phyloP scores from a whole-genome alignment of 2,888 invertebrate species.

The Hyles lineata region DNA sequence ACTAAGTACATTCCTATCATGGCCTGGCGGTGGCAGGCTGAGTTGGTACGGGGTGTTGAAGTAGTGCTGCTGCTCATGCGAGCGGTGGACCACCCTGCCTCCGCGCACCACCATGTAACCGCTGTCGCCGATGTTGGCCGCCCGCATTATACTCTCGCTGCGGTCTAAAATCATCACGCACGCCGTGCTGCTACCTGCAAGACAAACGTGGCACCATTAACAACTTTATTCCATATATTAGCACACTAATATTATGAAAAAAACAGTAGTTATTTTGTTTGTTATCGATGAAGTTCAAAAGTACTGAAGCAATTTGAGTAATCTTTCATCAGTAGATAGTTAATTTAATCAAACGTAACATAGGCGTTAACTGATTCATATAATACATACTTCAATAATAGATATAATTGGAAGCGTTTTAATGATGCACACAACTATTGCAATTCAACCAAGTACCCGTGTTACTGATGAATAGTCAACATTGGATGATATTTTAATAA shows the following conservation, averaged over 20 bases:
- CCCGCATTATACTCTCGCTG: conserved; percentile 94
- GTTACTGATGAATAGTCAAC: no score
- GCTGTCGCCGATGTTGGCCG: conserved; percentile 99
- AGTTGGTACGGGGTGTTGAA: conserved; percentile 99
- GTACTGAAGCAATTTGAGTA: no score
- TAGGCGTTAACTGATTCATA: no score
- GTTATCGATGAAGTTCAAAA: no score
- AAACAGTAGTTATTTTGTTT: no score
- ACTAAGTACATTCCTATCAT: conserved; percentile 93
- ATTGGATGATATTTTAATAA: no score
- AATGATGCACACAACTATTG: no score
- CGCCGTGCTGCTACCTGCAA: conserved; percentile 97
- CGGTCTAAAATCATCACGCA: conserved; percentile 97
- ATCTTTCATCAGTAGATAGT: no score
- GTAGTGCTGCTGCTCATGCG: conserved; percentile 99
- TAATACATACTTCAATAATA: no score
- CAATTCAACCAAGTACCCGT: neutral
- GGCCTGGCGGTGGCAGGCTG: conserved; percentile 96
- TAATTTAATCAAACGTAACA: no score
- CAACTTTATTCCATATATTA: neutral
- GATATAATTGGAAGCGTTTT: no score
- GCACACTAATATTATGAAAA: neutral
- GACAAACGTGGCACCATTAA: neutral
- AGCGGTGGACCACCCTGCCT: conserved; percentile 95
- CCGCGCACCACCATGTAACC: conserved; percentile 97